These are phyloP conservation scores for Thecocarcelia acutangulata DNA, from an alignment of 2,888 invertebrate species.

Conservation along the genomic window DNA sequence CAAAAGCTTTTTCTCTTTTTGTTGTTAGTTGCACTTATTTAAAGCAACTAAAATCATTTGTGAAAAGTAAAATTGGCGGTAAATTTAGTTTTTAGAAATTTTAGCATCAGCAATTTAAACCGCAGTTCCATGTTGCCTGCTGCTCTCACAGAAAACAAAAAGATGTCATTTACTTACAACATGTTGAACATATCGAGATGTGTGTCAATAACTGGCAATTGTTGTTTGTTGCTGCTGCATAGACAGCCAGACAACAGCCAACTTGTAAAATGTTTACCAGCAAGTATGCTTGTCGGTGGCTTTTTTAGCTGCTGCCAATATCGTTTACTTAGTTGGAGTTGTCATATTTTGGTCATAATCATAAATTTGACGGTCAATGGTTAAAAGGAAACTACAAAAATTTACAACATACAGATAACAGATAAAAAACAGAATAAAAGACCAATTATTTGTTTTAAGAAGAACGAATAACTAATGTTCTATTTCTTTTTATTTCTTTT, in stretches of 20 bases:
- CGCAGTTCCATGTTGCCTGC: constrained; percentile 1
- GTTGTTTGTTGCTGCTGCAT: neutral
- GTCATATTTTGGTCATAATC: constrained; percentile 66
- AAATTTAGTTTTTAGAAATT: constrained; percentile 36
- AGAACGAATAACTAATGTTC: constrained; percentile 22
- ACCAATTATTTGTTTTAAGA: neutral
- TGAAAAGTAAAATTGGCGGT: constrained; percentile 48
- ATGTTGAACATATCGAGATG: constrained; percentile 40
- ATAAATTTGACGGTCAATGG: constrained; percentile 64
- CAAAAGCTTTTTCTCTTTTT: constrained; percentile 15
- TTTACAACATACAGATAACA: constrained; percentile 28
- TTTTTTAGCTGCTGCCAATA: constrained; percentile 18
- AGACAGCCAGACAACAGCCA: neutral
- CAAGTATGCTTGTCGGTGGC: constrained; percentile 18
- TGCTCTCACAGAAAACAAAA: constrained; percentile 37
- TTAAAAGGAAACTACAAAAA: constrained; percentile 42
- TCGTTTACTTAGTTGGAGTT: constrained; percentile 40
- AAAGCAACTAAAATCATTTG: neutral
- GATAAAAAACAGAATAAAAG: neutral
- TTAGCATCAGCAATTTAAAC: constrained; percentile 15
- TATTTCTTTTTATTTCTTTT: neutral
- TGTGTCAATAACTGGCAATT: constrained; percentile 59
- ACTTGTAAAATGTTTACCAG: neutral
- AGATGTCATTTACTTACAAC: constrained; percentile 48
- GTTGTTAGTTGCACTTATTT: neutral